Evolutionary conservation across 1,140 invertebrate genomes (phyloP), one percentile per base, ranked within the genome.

Genomic region (Parapsyche elsis): DNA sequence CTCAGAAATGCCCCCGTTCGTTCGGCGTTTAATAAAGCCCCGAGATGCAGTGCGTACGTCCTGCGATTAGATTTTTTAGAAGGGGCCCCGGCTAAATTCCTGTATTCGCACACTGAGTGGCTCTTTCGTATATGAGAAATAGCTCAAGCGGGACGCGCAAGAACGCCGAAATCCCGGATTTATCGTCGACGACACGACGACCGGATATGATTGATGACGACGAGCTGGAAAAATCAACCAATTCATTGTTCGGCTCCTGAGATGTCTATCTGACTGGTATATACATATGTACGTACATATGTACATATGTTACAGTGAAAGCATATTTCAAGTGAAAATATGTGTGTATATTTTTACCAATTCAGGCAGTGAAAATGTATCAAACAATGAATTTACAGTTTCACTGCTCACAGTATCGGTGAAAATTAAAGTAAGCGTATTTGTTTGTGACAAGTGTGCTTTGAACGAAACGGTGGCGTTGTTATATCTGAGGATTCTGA

Each of bases 1-100:
- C 30, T 38, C n/a, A 61, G 16, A 61, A 61, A 61, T 61, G 57
- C 57, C 57, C 57, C 57, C 57, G n/a, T 19, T 61, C 21, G 64
- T 53, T 53, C 4, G 49, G 49, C 24, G 64, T 67, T 67, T 67
- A 67, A 67, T 67, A 67, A 67, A 67, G 64, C 64, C 64, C 21
- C 16, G 7, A 23, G 64, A 67, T 67, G 64, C 64, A 67, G 64
- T 12, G 23, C 14, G n/a, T 21, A 61, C 16, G 16, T 21, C n/a
- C 7, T 19, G 5, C 64, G 64, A 67, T 67, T 67, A 30, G 64
- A 67, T 67, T 67, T 67, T 67, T 67, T 26, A 19, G 21, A 21
- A 30, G 24, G 64, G 64, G 64, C 7, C 30, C 30, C 2, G 49
- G 49, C 10, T 2, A 53, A 53, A 53, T 38, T 38, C 30, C 30